Evolutionary conservation across 2,888 invertebrate genomes (phyloP).

Genomic region (Troides helena): DNA sequence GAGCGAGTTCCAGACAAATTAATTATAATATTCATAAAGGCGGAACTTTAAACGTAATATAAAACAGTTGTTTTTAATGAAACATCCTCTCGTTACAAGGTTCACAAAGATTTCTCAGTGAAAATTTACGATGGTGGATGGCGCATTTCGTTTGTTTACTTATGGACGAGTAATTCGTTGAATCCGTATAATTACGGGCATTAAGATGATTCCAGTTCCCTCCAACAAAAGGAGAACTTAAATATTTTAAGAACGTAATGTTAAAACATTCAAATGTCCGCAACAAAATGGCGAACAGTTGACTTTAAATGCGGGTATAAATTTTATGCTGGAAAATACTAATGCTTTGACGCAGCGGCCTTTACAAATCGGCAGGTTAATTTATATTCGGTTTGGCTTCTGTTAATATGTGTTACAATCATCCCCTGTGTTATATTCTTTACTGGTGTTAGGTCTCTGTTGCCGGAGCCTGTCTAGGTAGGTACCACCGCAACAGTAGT

Average conservation of each 20-base stretch:
- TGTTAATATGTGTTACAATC: background rate
- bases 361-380: background rate
- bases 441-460: too few relatives aligned
- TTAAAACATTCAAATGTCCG: constrained; percentile 78
- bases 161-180: constrained; percentile 77
- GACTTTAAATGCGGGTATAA: constrained; percentile 67
- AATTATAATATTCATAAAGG: too few relatives aligned
- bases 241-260: constrained; percentile 57
- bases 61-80: constrained; percentile 1
- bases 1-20: too few relatives aligned
- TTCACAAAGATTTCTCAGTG: constrained; percentile 36
- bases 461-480: too few relatives aligned
- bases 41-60: background rate
- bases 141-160: constrained; percentile 75
- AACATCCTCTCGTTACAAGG: constrained; percentile 1
- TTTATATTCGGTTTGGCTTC: background rate
- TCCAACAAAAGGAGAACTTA: constrained; percentile 58
- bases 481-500: too few relatives aligned
- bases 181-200: constrained; percentile 80
- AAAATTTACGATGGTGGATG: constrained; percentile 78
- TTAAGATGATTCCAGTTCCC: constrained; percentile 76
- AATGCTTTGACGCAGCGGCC: background rate
- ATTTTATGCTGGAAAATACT: constrained; percentile 47
- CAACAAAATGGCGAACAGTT: constrained; percentile 40
- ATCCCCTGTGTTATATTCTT: too few relatives aligned